Conservation (phyloP, 2,797 vertebrate species). For the Hephaestus fuliginosus region DNA sequence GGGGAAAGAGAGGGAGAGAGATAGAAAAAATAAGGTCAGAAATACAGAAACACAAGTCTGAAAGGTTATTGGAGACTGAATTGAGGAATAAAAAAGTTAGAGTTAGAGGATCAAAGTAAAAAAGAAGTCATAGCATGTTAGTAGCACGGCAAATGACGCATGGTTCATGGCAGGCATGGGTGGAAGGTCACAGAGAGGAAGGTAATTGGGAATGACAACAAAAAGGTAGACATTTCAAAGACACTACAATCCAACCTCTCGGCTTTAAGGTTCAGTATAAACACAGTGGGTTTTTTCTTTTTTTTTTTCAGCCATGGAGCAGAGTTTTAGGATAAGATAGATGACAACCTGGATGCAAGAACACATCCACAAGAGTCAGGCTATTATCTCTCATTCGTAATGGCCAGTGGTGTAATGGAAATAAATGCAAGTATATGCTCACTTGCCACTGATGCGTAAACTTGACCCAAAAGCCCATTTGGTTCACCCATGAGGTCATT, state of each 20-base stretch:
- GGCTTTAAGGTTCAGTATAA: slow-evolving; percentile 37
- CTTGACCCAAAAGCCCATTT: slow-evolving; percentile 13
- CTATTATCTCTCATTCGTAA: slow-evolving; percentile 33
- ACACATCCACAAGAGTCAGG: slow-evolving; percentile 49
- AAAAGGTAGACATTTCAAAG: slow-evolving; percentile 47
- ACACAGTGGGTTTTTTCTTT: slow-evolving; percentile 17
- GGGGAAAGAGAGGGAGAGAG: slow-evolving; percentile 87
- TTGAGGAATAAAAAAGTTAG: slow-evolving; percentile 73
- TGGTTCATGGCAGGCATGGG: slow-evolving; percentile 79
- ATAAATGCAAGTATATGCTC: neutral
- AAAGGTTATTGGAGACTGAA: slow-evolving; percentile 87
- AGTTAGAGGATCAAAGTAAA: slow-evolving; percentile 83
- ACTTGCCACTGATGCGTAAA: neutral
- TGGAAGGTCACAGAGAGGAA: slow-evolving; percentile 44
- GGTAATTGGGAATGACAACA: slow-evolving; percentile 45
- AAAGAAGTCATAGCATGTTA: slow-evolving; percentile 80
- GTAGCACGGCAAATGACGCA: slow-evolving; percentile 84
- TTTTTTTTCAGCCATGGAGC: slow-evolving; percentile 29
- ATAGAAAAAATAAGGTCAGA: slow-evolving; percentile 95
- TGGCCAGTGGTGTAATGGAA: slow-evolving; percentile 67
- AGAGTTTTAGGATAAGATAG: slow-evolving; percentile 26
- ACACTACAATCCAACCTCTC: slow-evolving; percentile 37
- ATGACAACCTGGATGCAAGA: slow-evolving; percentile 41
- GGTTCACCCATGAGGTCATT: slow-evolving; percentile 6
- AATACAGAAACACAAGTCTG: slow-evolving; percentile 92